Conservation (phyloP, 2,888 invertebrate genomes). For the Nowickia ferox region DNA sequence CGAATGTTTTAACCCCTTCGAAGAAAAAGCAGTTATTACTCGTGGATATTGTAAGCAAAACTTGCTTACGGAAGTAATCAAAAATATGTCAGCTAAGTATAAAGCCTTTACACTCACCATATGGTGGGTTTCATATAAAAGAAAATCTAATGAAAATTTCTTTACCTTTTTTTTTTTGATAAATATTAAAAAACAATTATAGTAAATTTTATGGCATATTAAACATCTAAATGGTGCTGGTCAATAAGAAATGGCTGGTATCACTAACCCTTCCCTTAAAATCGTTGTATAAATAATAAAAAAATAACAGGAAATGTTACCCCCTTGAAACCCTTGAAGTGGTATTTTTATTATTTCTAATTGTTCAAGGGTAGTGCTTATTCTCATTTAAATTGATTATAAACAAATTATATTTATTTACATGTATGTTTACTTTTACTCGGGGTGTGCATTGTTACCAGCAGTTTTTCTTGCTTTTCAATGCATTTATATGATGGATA, state of each 20-base stretch:
- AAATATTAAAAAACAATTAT: constrained; percentile 57
- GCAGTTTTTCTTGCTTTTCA: not conserved
- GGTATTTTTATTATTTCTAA: not conserved
- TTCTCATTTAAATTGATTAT: constrained; percentile 70
- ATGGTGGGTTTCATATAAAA: constrained; percentile 31
- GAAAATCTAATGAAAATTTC: not conserved
- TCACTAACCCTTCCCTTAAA: constrained; percentile 41
- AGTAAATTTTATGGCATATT: constrained; percentile 61
- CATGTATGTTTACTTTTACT: constrained; percentile 44
- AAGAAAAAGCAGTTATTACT: not conserved
- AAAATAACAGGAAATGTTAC: constrained; percentile 37
- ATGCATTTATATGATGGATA: constrained; percentile 6
- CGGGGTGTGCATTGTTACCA: not conserved
- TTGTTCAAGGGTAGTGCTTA: constrained; percentile 19
- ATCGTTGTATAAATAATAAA: constrained; percentile 14
- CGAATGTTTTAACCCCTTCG: constrained; percentile 52
- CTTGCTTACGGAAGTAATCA: constrained; percentile 45
- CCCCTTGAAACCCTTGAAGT: constrained; percentile 34
- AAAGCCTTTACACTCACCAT: constrained; percentile 46
- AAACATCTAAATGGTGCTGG: constrained; percentile 54
- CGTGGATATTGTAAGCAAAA: constrained; percentile 5
- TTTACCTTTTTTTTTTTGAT: not conserved
- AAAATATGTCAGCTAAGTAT: constrained; percentile 59
- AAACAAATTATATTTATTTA: constrained; percentile 70
- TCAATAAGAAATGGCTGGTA: constrained; percentile 29